Percentiles rank a stretch among this genome's conserved stretches.
phyloP scores from a whole-genome alignment of 2,113 vertebrate genomes.

The Leucopsar rothschildi region DNA sequence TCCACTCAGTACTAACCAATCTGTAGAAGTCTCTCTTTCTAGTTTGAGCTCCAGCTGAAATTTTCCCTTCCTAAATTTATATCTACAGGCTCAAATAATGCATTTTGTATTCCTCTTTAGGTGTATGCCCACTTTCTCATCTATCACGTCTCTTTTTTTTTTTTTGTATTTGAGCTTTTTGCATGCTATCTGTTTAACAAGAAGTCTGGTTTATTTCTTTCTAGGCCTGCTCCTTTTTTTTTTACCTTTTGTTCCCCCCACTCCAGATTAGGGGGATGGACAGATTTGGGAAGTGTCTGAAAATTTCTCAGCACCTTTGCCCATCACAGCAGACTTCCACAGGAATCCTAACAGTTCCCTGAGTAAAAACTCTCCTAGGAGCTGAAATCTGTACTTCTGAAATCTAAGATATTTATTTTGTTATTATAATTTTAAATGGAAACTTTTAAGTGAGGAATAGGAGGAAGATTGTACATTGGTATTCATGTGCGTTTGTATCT shows the following conservation, averaged over 20 bases:
- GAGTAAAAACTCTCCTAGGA: background rate
- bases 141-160: background rate
- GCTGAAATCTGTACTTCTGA: background rate
- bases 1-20: background rate
- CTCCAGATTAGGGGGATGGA: fast-evolving
- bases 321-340: background rate
- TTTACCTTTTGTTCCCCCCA: no score
- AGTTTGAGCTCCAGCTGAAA: background rate
- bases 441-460: background rate
- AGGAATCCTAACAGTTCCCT: background rate
- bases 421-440: background rate
- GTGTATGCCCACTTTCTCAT: fast-evolving
- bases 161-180: background rate
- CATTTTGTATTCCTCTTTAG: background rate
- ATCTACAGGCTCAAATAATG: background rate
- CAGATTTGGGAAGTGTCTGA: background rate
- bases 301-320: background rate
- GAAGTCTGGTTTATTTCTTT: background rate
- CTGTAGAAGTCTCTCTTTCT: background rate
- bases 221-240: background rate
- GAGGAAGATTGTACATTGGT: background rate
- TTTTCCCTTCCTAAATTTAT: background rate
- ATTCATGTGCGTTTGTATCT: background rate
- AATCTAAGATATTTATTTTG: background rate
- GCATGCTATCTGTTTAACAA: background rate